Base-by-base conservation (phyloP, 2,113 vertebrate species). In the Upupa epops region DNA sequence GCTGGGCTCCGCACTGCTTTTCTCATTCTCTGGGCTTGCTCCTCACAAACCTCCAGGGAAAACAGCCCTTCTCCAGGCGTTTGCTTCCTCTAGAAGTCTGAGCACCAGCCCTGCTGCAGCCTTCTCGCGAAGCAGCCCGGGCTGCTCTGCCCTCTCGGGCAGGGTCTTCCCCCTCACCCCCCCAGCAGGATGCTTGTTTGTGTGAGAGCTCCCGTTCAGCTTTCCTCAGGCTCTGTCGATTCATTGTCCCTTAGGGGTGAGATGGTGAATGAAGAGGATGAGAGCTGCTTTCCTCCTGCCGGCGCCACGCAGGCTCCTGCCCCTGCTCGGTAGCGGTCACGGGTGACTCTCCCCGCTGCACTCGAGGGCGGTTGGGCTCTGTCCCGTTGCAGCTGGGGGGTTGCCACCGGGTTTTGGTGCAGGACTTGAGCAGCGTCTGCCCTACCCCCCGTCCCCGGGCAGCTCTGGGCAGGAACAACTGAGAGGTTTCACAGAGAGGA, bases 401-500 rank as follows among this genome's bases (percentile, higher is more conserved):
- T 83, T 60, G 17, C 42, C 42, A 14, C 60, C 29, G 90, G 18
- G n/a, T 70, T 77, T n/a, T 17, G 56, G 34, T 48, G 74, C 52
- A 8, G 92, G 63, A 69, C n/a, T n/a, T n/a, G n/a, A n/a, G n/a
- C n/a, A n/a, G n/a, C n/a, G n/a, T n/a, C n/a, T n/a, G n/a, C n/a
- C n/a, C n/a, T n/a, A n/a, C n/a, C n/a, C n/a, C n/a, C n/a, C n/a
- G n/a, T 5, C 8, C 32, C n/a, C 1, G 13, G 61, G 79, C 59
- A 64, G 65, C 42, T 34, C 15, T 25, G 54, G 5, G 71, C 52
- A 17, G 29, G 29, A 45, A 8, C 3, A 17, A 6, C 4, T 1
- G 72, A 72, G 76, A 32, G 25, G 32, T 94, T 75, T 25, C 87
- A 97, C n/a, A n/a, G n/a, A n/a, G n/a, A 98, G 45, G 85, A 28